Evolutionary conservation across 2,888 invertebrate genomes (phyloP).

Genomic region (Coelopa pilipes): DNA sequence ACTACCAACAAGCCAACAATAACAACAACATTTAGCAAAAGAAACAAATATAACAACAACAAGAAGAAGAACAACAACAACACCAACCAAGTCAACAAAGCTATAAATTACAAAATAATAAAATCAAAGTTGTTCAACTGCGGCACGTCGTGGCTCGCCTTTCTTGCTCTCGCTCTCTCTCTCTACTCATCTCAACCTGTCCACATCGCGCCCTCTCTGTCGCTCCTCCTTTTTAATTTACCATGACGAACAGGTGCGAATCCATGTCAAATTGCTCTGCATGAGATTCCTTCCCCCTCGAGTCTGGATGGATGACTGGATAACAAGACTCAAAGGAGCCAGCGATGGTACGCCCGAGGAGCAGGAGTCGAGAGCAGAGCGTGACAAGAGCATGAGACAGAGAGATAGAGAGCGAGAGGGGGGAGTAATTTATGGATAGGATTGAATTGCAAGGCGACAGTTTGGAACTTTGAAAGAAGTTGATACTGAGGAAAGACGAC

Average conservation of each 20-base stretch:
- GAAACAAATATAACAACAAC: no score
- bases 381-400: neutral
- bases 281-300: conserved; percentile 8
- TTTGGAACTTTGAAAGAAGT: conserved; percentile 8
- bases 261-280: conserved; percentile 28
- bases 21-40: no score
- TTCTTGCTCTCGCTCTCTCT: no score
- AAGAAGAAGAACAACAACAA: neutral
- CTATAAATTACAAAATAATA: conserved; percentile 11
- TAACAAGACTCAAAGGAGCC: conserved; percentile 1
- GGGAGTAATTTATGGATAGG: conserved; percentile 1
- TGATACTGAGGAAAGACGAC: neutral
- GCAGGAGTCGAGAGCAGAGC: no score
- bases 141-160: neutral
- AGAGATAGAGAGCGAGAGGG: neutral
- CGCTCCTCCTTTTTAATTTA: conserved; percentile 12
- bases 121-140: neutral
- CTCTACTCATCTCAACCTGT: neutral
- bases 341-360: no score
- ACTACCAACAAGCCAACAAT: no score
- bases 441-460: neutral
- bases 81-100: neutral
- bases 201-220: conserved; percentile 10
- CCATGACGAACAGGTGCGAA: conserved; percentile 30
- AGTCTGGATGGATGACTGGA: conserved; percentile 7